Base-by-base conservation (phyloP, 2,113 vertebrate species). In the Serilophus lunatus region DNA sequence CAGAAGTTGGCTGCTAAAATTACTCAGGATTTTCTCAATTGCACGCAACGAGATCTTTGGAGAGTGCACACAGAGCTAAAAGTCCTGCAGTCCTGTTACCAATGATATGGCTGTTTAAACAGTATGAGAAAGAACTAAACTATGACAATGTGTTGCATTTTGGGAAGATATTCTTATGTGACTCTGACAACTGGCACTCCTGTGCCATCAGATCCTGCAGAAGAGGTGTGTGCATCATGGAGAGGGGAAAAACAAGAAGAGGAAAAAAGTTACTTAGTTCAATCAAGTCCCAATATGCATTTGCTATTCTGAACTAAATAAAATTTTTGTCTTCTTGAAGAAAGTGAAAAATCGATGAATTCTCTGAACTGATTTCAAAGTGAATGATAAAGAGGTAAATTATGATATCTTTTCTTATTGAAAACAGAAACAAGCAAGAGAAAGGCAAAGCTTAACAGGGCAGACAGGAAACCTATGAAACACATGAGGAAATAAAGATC, bases 21-120 rank as follows among this genome's bases (percentile, higher is more conserved):
- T 13, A 47, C 38, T 88, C 36, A 1, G 9, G 61, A 71, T 89
- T 82, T 87, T 85, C 25, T 76, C 57, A 79, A 3, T 5, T 91
- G 83, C 82, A 65, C 0, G 0, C 1, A 70, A 42, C 0, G 0
- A 87, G 15, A 11, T 61, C 29, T 54, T 66, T 56, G 23, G 50
- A 69, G 57, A 65, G 50, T 7, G 4, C 20, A 70, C 0, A 0
- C 53, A 49, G 36, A 88, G 54, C 68, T 91, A 31, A 31, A 74
- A 13, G 26, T 88, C 40, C 63, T 64, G 23, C 29, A 69, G 53
- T 49, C 24, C 45, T n/a, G 29, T 65, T 65, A 69, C 40, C 72
- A 92, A 84, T 15, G 80, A 44, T 56, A 75, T 45, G 22, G 16
- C 13, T 79, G 56, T 69, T 86, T 36, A 53, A 88, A 57, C 44